Percentiles rank a stretch among this genome's conserved stretches.
Evolutionary conservation across 1,140 invertebrate species (phyloP).

Genomic region (Pentalonia nigronervosa): DNA sequence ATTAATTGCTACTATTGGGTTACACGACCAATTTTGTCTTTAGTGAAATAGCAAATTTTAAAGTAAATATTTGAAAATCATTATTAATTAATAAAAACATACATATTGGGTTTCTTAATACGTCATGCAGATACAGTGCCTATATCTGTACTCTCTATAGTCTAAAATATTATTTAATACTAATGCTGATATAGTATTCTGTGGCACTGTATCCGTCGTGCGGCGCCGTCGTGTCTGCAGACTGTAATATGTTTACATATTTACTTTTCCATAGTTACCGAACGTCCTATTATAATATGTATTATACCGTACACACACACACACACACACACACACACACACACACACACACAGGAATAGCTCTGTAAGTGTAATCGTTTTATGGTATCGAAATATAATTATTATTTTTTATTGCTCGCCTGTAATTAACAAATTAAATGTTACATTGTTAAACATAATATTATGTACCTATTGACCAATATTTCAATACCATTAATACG

Average conservation of each 20-base stretch:
- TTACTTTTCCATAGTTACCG: background rate
- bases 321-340: no score
- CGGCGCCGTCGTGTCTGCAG: background rate
- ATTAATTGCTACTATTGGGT: background rate
- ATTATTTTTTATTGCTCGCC: background rate
- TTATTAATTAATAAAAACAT: background rate
- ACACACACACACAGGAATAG: no score
- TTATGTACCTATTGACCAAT: background rate
- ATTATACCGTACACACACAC: background rate
- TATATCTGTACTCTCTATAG: background rate
- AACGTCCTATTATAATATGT: background rate
- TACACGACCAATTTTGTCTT: background rate
- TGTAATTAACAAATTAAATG: background rate
- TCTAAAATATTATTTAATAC: background rate
- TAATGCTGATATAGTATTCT: background rate
- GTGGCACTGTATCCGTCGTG: background rate
- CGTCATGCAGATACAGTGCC: background rate
- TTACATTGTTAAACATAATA: background rate
- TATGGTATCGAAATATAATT: background rate
- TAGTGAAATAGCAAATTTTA: background rate
- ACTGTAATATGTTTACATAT: background rate
- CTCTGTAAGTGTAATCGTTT: background rate
- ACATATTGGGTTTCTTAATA: background rate
- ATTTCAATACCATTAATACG: background rate
- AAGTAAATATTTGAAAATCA: background rate